Evolutionary conservation across 2,113 vertebrate genomes (phyloP).

Genomic region (Sus scrofa): T2T-Sscrofa CM000822.6:48554001-48554500

Average conservation of each 20-base stretch:
- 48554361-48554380: slow-evolving; percentile 34
- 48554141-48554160: too few relatives aligned
- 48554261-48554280: not conserved
- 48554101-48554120: too few relatives aligned
- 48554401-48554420: not conserved
- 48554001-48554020: too few relatives aligned
- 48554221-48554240: not conserved
- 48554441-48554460: slow-evolving; percentile 21
- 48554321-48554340: not conserved
- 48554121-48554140: too few relatives aligned
- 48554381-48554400: not conserved
- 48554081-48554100: too few relatives aligned
- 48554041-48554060: too few relatives aligned
- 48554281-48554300: not conserved
- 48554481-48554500: not conserved
- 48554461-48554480: not conserved
- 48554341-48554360: slow-evolving; percentile 10
- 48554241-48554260: not conserved
- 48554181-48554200: not conserved
- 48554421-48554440: not conserved
- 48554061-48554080: too few relatives aligned
- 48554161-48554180: too few relatives aligned
- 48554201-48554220: not conserved
- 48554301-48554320: not conserved
- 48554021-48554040: too few relatives aligned